phyloP scores from a whole-genome alignment of 2,797 vertebrate species.

The Pyrocephalus nanus region DNA sequence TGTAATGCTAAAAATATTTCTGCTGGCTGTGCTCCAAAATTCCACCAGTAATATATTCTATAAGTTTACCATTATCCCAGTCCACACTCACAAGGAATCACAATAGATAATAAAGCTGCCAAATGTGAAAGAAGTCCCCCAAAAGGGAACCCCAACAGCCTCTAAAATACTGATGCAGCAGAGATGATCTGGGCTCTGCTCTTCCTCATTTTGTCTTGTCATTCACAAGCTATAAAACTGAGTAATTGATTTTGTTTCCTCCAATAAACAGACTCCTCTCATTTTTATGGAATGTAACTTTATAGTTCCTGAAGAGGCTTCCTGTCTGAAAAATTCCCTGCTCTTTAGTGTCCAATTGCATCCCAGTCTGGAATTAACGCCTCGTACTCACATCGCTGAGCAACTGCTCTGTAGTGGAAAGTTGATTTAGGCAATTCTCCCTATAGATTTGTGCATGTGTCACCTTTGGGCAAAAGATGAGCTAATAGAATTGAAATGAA shows the following conservation, averaged over 20 bases:
- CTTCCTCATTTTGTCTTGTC: neutral
- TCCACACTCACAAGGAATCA: neutral
- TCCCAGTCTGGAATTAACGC: slow-evolving; percentile 9
- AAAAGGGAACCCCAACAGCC: neutral
- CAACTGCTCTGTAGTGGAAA: neutral
- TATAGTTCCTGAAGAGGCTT: slow-evolving; percentile 13
- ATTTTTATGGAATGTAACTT: neutral
- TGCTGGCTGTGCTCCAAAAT: neutral
- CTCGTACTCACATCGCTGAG: neutral
- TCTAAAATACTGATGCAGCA: neutral
- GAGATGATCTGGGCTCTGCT: neutral
- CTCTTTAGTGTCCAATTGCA: slow-evolving; percentile 34
- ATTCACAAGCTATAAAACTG: neutral
- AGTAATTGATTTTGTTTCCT: neutral
- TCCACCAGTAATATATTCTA: neutral
- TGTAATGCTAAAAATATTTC: neutral
- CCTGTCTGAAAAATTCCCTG: neutral
- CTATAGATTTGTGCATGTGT: slow-evolving; percentile 69
- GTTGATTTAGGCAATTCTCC: slow-evolving; percentile 59
- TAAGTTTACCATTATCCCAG: neutral
- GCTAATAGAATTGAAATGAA: slow-evolving; percentile 81
- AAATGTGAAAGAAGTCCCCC: neutral
- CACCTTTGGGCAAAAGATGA: slow-evolving; percentile 79
- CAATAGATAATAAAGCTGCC: neutral
- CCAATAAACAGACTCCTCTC: neutral